Base-by-base conservation (phyloP, 2,888 invertebrate species). In the Pristionchus exspectatus region DNA sequence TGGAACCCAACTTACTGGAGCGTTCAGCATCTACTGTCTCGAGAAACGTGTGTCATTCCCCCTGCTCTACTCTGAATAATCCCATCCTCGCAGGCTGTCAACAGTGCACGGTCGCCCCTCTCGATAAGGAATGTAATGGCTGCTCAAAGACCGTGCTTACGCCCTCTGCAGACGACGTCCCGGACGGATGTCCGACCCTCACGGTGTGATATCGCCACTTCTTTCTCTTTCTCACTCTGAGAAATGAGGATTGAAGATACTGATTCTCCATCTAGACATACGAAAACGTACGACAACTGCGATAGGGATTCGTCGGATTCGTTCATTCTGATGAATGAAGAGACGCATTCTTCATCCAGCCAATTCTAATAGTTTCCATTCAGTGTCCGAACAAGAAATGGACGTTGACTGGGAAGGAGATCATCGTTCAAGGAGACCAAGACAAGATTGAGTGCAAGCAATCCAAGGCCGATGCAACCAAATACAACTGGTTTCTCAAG, bases 301-400 rank as follows among this genome's bases (percentile, higher is more conserved):
- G n/a, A n/a, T n/a, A n/a, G n/a, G n/a, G n/a, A n/a, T n/a, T n/a
- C n/a, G n/a, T n/a, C n/a, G n/a, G n/a, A n/a, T n/a, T n/a, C n/a
- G n/a, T n/a, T n/a, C n/a, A n/a, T n/a, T n/a, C n/a, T n/a, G n/a
- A n/a, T n/a, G n/a, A n/a, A n/a, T 63, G 21, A 74, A 38, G 27
- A 30, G 27, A 3, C 21, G 5, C 21, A 30, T 74, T 18, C 74
- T 30, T 30, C 69, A 72, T 18, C 18, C 63, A 21, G 2, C 7
- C 69, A 21, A 74, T 12, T 2, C 10, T 38, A 33, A 74, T 12
- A 2, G 4, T 18, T 1, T 2, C 33, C 18, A 38, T 74, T 18
- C 74, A 74, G 74, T 74, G 74, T 38, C 16, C 74, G 38, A 74
- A 38, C 72, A 38, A 74, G 16, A 74, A 74, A 24, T 74, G 74